These are phyloP conservation scores for Choristoneura rosaceana DNA, from an alignment of 2,888 invertebrate species.

Conservation along the genomic window DNA sequence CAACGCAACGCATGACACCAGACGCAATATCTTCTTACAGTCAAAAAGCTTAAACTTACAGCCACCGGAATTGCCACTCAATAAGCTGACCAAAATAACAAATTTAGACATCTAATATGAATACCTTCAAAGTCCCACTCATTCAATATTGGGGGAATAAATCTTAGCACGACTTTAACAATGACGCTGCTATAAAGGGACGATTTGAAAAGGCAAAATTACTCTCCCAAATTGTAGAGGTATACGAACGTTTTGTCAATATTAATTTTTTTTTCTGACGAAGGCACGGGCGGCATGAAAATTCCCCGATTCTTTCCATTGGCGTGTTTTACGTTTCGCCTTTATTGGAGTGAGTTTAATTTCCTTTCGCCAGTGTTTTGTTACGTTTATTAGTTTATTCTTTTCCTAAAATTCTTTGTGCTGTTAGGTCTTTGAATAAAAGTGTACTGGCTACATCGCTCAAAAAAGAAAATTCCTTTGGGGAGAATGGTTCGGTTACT, in stretches of 20 bases:
- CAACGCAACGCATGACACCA: no score
- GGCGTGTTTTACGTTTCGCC: constrained; percentile 41
- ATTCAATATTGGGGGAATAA: constrained; percentile 49
- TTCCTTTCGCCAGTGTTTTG: neutral
- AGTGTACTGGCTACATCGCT: no score
- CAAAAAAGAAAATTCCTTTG: no score
- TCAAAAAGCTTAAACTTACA: constrained; percentile 4
- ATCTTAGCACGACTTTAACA: constrained; percentile 52
- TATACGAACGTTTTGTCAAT: constrained; percentile 61
- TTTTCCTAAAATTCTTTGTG: neutral
- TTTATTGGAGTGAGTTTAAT: constrained; percentile 5
- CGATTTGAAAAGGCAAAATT: constrained; percentile 59
- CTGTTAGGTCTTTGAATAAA: neutral
- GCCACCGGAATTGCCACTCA: constrained; percentile 18
- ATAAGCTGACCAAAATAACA: constrained; percentile 40
- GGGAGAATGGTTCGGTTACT: no score
- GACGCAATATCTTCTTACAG: no score
- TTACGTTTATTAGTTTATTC: constrained; percentile 1
- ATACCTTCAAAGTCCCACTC: constrained; percentile 38
- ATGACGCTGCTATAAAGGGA: constrained; percentile 52
- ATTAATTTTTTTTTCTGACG: constrained; percentile 52
- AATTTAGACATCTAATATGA: constrained; percentile 42
- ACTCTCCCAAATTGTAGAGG: constrained; percentile 61
- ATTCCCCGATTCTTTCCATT: constrained; percentile 43
- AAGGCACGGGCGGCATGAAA: constrained; percentile 48